Conservation (phyloP, 2,113 vertebrate genomes). For the Chaetorhynchus papuensis region DNA sequence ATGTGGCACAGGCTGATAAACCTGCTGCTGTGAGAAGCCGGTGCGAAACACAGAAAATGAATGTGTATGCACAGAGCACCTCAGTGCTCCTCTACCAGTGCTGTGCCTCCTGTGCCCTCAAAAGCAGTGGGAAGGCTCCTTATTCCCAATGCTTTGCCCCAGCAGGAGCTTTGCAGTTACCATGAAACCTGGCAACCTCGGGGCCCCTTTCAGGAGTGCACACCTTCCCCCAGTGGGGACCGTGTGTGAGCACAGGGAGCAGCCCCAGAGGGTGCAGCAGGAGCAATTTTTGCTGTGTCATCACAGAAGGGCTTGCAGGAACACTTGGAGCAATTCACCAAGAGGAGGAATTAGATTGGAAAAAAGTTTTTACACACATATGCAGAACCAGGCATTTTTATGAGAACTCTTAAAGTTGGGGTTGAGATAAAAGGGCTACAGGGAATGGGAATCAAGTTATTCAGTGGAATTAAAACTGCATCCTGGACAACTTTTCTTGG, state of each 20-base stretch:
- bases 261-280: not conserved
- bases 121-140: not conserved
- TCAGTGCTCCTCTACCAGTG: not conserved
- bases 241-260: fast-evolving
- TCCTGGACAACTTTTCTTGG: not conserved
- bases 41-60: not conserved
- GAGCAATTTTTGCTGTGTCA: not conserved
- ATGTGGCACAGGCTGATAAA: not conserved
- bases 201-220: not conserved
- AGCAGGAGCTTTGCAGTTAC: not conserved
- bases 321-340: not conserved
- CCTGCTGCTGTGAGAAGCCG: not conserved
- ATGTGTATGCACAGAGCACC: not conserved
- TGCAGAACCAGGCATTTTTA: not conserved
- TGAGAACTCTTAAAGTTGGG: not conserved
- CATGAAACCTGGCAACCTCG: not conserved
- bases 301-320: not conserved
- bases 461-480: not conserved
- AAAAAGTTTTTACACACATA: not conserved
- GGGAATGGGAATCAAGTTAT: not conserved
- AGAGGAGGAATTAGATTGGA: not conserved
- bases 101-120: not conserved
- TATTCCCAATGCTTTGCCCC: not conserved
- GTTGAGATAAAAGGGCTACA: not conserved
- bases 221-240: not conserved